phyloP scores from a whole-genome alignment of 2,797 vertebrate species.

The Cuniculus paca region DNA sequence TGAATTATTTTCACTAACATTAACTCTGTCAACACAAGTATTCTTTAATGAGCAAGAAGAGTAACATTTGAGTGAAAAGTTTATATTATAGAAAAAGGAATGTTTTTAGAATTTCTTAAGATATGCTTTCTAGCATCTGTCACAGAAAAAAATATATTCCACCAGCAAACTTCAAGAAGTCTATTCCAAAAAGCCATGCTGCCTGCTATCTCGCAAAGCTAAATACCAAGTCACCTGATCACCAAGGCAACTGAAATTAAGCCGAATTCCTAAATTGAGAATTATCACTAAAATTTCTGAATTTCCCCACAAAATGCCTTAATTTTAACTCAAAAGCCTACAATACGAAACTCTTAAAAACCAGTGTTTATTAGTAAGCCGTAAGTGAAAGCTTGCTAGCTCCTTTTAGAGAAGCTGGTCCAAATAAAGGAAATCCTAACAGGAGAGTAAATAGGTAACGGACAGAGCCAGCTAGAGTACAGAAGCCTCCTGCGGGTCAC shows the following conservation, averaged over 20 bases:
- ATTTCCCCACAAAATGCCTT: slow-evolving; percentile 49
- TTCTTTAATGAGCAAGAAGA: slow-evolving; percentile 42
- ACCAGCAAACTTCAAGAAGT: not conserved
- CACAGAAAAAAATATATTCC: slow-evolving; percentile 39
- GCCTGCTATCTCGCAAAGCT: not conserved
- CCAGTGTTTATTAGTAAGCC: not conserved
- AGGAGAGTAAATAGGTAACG: not conserved
- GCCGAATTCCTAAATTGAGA: slow-evolving; percentile 25
- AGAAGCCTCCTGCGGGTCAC: not conserved
- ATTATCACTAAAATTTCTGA: not conserved
- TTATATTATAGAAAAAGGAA: slow-evolving; percentile 34
- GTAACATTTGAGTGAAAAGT: slow-evolving; percentile 40
- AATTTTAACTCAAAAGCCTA: slow-evolving; percentile 62
- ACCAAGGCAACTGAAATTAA: slow-evolving; percentile 23
- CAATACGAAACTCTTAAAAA: not conserved
- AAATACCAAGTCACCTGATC: slow-evolving; percentile 47
- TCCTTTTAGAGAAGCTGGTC: slow-evolving; percentile 25
- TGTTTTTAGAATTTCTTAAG: not conserved
- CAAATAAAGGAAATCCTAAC: not conserved
- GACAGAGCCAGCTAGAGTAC: not conserved
- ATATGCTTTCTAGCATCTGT: slow-evolving; percentile 23
- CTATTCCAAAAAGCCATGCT: not conserved
- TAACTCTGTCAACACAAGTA: slow-evolving; percentile 39
- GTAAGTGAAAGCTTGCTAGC: slow-evolving; percentile 26
- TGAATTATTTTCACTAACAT: slow-evolving; percentile 43